A percentile compares a stretch with the other conserved stretches of the same genome.
phyloP scores from a whole-genome alignment of 1,140 invertebrate species.

The Drosophila sechellia region DNA sequence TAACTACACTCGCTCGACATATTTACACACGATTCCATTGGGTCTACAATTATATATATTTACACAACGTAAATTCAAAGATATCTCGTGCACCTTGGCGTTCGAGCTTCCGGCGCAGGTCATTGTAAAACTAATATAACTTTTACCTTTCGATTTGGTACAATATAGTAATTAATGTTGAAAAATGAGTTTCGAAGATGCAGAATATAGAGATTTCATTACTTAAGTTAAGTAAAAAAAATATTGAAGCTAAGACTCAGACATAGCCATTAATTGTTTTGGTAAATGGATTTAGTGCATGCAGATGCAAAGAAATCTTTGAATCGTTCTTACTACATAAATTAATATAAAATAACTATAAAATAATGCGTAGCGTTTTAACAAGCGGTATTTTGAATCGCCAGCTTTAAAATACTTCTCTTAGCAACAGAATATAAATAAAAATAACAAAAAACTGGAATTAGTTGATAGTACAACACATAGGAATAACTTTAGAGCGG shows the following conservation, averaged over 20 bases:
- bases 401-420: conserved; percentile 25
- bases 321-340: background rate
- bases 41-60: conserved; percentile 1
- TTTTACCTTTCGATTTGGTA: background rate
- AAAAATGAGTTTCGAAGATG: background rate
- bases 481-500: conserved; percentile 53
- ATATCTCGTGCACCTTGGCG: background rate
- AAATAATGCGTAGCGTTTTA: conserved; percentile 27
- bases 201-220: conserved; percentile 5
- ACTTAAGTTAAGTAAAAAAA: conserved; percentile 17
- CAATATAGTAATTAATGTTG: background rate
- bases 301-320: conserved; percentile 10
- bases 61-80: conserved; percentile 2
- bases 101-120: background rate
- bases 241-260: conserved; percentile 2
- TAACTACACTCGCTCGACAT: background rate
- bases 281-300: conserved; percentile 29
- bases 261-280: conserved; percentile 19
- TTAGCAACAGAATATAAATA: conserved; percentile 35
- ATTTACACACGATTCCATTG: conserved; percentile 9
- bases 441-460: conserved; percentile 47
- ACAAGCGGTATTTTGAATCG: conserved; percentile 5
- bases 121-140: background rate
- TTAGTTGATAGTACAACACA: conserved; percentile 78
- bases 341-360: conserved; percentile 12